Evolutionary conservation across 2,797 vertebrate species (phyloP).

Genomic region (Protonibea diacanthus): DNA sequence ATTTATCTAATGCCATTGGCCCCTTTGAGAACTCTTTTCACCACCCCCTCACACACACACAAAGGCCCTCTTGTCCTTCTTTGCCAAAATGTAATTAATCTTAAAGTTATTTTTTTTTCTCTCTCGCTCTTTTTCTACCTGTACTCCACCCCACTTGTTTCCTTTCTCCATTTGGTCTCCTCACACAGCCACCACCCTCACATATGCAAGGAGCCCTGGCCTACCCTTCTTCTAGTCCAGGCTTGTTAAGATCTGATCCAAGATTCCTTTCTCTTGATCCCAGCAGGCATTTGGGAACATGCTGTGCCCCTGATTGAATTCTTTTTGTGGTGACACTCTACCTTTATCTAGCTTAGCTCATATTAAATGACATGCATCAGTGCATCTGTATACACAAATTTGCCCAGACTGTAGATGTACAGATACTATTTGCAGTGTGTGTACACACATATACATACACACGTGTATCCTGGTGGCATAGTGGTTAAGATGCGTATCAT

Average conservation of each 20-base stretch:
- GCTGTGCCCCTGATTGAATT: slow-evolving; percentile 41
- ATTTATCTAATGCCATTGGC: not conserved
- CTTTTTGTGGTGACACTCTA: slow-evolving; percentile 16
- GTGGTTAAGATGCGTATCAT: slow-evolving; percentile 1
- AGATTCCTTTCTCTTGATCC: slow-evolving; percentile 64
- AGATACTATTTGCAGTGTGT: not conserved
- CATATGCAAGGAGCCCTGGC: not conserved
- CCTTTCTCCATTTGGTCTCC: slow-evolving; percentile 3
- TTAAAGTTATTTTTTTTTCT: not conserved
- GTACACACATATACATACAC: not conserved
- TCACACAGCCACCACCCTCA: not conserved
- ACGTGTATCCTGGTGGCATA: not conserved
- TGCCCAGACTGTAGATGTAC: not conserved
- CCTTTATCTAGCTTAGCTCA: slow-evolving; percentile 15
- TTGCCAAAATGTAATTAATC: not conserved
- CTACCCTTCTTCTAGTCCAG: slow-evolving; percentile 24
- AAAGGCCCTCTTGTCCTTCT: not conserved
- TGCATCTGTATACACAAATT: not conserved
- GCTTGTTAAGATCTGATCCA: slow-evolving; percentile 63
- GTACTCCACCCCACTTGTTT: not conserved
- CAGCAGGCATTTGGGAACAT: slow-evolving; percentile 64
- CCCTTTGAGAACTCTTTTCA: not conserved
- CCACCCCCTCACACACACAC: not conserved
- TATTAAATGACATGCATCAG: not conserved
- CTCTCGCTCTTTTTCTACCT: not conserved